phyloP scores from a whole-genome alignment of 2,113 vertebrate species.

The Cyanocitta stelleri region DNA sequence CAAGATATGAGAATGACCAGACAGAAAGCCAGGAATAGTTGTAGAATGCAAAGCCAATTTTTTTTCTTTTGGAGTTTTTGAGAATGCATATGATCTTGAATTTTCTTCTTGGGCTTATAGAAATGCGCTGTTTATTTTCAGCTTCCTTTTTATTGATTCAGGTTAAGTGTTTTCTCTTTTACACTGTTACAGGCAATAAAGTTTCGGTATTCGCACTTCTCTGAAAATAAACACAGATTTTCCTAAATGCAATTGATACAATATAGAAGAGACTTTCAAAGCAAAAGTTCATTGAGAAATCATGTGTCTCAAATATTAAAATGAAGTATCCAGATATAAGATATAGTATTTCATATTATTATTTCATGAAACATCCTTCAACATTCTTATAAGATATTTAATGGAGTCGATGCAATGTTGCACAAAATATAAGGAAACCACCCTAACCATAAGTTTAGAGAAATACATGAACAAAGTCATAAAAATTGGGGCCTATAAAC shows the following conservation, averaged over 20 bases:
- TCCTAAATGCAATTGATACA: not conserved
- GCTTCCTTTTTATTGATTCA: not conserved
- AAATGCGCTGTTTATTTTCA: not conserved
- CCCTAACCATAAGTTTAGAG: rapidly evolving
- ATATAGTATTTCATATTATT: not conserved
- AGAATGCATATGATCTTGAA: not conserved
- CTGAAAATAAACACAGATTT: not conserved
- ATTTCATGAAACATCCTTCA: not conserved
- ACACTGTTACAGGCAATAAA: not conserved
- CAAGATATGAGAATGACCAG: not conserved
- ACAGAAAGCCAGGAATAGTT: not conserved
- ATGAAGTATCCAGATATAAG: not conserved
- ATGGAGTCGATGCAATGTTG: not conserved
- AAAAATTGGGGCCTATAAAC: not conserved
- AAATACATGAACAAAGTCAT: not conserved
- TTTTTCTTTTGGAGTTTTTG: not conserved
- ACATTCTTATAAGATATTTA: not conserved
- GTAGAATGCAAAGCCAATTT: not conserved
- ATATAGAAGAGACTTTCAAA: not conserved
- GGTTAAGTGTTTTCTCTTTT: not conserved
- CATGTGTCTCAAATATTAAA: not conserved
- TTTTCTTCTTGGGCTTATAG: not conserved
- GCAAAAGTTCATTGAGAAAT: not conserved
- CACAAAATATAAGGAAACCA: not conserved
- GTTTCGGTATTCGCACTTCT: not conserved